Evolutionary conservation across 2,797 vertebrate genomes (phyloP), one percentile per base, ranked within the genome.

Genomic region (Paratrypauchen microcephalus): DNA sequence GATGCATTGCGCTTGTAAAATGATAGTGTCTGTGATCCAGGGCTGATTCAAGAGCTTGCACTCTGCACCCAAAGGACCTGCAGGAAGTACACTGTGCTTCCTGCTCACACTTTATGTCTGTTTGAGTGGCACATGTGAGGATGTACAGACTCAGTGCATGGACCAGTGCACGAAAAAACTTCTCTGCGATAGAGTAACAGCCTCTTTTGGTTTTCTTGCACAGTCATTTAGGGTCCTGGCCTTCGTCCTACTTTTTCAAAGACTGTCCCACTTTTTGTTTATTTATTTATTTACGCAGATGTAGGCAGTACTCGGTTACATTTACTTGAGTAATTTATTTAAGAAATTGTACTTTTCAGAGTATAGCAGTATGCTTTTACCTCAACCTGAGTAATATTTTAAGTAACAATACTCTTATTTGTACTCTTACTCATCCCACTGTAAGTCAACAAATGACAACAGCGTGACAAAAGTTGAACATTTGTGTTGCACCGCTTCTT

Each of bases 1-100:
- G 66, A 78, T 68, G 48, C 23, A 54, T n/a, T 67, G 63, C 36
- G 69, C 54, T 68, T 70, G 65, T 70, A 65, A 76, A 73, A 76
- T 68, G 32, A 45, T 47, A 73, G 59, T 28, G 48, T 67, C 26
- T 66, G n/a, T 60, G 52, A 62, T 66, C 61, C 72, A 55, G 73
- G 65, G 62, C 47, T 67, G 61, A 72, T 72, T 75, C 36, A 72
- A 70, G 52, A 66, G 63, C 56, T 74, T 50, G 65, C 50, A 63
- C 39, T 80, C 60, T 56, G 65, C 47, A 47, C 11, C 68, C n/a
- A 62, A 55, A 50, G n/a, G 67, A 63, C 47, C 59, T 52, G 57
- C 5, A 57, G 66, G 72, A 69, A 23, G 12, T 11, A 61, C 64
- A 45, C 68, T 32, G 70, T 71, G 68, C 18, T 36, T 45, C 8